Conservation (phyloP, 2,797 vertebrate genomes). For the Apodemus agrarius region DNA sequence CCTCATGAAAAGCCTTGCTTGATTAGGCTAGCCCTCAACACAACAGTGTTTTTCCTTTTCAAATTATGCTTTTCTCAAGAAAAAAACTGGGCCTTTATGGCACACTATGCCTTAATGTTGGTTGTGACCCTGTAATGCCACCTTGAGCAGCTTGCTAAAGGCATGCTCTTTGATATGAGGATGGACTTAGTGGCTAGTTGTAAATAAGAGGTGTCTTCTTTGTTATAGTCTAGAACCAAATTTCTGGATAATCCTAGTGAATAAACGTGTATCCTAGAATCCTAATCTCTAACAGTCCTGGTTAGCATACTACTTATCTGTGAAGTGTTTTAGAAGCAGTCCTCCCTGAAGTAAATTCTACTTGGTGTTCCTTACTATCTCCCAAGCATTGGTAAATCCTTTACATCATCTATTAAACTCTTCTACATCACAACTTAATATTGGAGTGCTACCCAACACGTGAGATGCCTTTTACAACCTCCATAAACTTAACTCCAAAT, state of each 20-base stretch:
- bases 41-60: not conserved
- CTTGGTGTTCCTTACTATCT: not conserved
- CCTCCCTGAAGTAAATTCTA: not conserved
- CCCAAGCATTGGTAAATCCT: not conserved
- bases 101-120: not conserved
- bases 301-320: not conserved
- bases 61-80: not conserved
- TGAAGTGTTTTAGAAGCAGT: not conserved
- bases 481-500: not conserved
- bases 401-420: not conserved
- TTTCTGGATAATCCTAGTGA: not conserved
- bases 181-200: not conserved
- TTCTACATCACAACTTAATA: not conserved
- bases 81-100: not conserved
- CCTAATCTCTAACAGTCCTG: not conserved
- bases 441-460: not conserved
- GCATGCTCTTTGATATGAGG: not conserved
- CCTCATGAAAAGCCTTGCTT: not conserved
- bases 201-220: not conserved
- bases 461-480: not conserved
- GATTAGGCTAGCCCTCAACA: not conserved
- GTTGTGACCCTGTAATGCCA: not conserved
- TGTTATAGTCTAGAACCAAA: too few species aligned
- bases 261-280: not conserved
- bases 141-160: not conserved